These are phyloP conservation scores for Ochropleura plecta DNA, from an alignment of 2,888 invertebrate genomes.

Conservation along the genomic window DNA sequence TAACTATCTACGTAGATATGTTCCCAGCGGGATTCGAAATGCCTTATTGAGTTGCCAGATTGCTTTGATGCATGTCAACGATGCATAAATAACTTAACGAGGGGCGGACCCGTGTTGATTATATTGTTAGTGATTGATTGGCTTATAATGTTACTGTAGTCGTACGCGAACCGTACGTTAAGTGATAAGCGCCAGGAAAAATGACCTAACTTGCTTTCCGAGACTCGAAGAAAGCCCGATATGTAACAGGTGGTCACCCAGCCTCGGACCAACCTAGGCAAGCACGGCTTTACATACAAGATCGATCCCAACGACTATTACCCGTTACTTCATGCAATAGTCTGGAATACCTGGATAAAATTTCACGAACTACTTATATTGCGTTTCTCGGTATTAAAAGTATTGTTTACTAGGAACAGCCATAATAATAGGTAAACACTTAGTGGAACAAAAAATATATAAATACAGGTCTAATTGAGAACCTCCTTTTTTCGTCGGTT, in stretches of 20 bases:
- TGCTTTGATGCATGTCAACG: constrained; percentile 8
- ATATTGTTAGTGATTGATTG: not conserved
- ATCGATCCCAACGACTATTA: too few relatives aligned
- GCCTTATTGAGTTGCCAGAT: not conserved
- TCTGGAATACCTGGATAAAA: not conserved
- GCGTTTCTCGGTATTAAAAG: not conserved
- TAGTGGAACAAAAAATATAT: too few relatives aligned
- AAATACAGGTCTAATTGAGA: too few relatives aligned
- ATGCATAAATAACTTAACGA: not conserved
- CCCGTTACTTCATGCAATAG: not conserved
- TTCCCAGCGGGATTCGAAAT: not conserved
- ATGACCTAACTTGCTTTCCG: too few relatives aligned
- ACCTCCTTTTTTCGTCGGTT: too few relatives aligned
- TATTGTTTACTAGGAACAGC: not conserved
- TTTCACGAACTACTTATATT: not conserved
- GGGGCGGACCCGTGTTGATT: too few relatives aligned
- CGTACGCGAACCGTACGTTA: not conserved
- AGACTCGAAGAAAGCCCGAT: too few relatives aligned
- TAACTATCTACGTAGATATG: not conserved
- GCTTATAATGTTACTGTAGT: not conserved
- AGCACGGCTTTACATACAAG: too few relatives aligned
- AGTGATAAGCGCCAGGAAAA: too few relatives aligned
- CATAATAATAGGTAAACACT: too few relatives aligned
- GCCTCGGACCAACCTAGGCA: too few relatives aligned
- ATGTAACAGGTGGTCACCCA: too few relatives aligned